Evolutionary conservation across 1,140 invertebrate species (phyloP).

Genomic region (Eueides isabella): DNA sequence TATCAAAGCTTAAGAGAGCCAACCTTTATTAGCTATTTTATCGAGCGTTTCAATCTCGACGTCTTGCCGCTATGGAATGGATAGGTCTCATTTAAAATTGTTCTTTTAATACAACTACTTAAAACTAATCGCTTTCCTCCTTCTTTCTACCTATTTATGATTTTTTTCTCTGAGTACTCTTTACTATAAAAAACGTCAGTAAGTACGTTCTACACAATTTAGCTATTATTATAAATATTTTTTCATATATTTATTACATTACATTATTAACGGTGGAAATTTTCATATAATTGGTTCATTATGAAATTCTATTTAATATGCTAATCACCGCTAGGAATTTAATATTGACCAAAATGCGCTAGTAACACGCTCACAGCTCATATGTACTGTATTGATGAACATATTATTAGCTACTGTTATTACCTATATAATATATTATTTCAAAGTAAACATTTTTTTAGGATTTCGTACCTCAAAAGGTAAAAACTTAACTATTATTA

Average conservation of each 20-base stretch:
- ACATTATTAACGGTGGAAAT: constrained; percentile 9
- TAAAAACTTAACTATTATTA: too few species aligned
- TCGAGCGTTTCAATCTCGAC: constrained; percentile 48
- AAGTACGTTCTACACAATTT: background rate
- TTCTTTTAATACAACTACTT: constrained; percentile 36
- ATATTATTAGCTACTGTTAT: background rate
- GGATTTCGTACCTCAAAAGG: too few species aligned
- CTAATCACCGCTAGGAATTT: constrained; percentile 47
- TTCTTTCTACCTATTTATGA: constrained; percentile 21
- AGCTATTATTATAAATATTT: background rate
- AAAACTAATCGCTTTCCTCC: constrained; percentile 32
- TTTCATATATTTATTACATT: constrained; percentile 12
- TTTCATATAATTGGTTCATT: constrained; percentile 33
- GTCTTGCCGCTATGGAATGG: constrained; percentile 41
- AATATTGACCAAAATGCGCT: constrained; percentile 41
- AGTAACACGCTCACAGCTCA: constrained; percentile 26
- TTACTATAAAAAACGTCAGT: background rate
- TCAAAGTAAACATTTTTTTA: too few species aligned
- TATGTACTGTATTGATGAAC: constrained; percentile 20
- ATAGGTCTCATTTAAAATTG: constrained; percentile 39
- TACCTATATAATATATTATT: too few species aligned
- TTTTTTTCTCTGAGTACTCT: constrained; percentile 12
- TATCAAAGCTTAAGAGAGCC: constrained; percentile 45
- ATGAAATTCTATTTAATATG: constrained; percentile 41
- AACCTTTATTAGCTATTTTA: constrained; percentile 49